These are phyloP conservation scores for Phasia obesa DNA, from an alignment of 2,888 invertebrate species.

Conservation along the genomic window DNA sequence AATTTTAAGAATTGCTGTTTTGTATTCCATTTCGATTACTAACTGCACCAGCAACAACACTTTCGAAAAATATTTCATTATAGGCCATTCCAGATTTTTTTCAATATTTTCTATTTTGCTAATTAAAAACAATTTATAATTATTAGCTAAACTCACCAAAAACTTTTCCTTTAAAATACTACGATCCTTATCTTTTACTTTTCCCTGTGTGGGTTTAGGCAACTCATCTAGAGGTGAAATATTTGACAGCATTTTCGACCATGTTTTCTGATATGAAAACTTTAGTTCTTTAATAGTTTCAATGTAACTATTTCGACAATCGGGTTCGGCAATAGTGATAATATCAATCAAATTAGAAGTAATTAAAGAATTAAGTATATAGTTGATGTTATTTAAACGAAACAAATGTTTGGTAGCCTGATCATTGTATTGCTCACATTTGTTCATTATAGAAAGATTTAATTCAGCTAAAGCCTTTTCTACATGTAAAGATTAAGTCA, in stretches of 20 bases:
- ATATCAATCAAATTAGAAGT: conserved; percentile 92
- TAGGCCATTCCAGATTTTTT: background rate
- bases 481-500: conserved; percentile 78
- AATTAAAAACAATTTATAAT: too few relatives aligned
- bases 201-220: conserved; percentile 86
- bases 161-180: conserved; percentile 94
- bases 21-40: too few relatives aligned
- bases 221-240: conserved; percentile 88
- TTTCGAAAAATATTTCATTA: background rate
- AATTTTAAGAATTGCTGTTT: too few relatives aligned
- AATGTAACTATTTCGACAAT: conserved; percentile 92
- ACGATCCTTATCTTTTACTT: conserved; percentile 92
- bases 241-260: conserved; percentile 91
- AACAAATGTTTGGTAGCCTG: conserved; percentile 93
- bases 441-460: conserved; percentile 93
- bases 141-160: conserved; percentile 85
- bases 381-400: conserved; percentile 96
- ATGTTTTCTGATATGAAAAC: conserved; percentile 85
- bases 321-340: conserved; percentile 91
- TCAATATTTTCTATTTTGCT: too few relatives aligned
- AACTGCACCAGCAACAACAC: too few relatives aligned
- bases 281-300: conserved; percentile 94
- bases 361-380: conserved; percentile 95
- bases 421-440: conserved; percentile 96
- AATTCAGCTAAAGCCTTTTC: conserved; percentile 95